These are phyloP conservation scores for Desmodus rotundus DNA, from an alignment of 2,113 vertebrate species.

Conservation along the genomic window DNA sequence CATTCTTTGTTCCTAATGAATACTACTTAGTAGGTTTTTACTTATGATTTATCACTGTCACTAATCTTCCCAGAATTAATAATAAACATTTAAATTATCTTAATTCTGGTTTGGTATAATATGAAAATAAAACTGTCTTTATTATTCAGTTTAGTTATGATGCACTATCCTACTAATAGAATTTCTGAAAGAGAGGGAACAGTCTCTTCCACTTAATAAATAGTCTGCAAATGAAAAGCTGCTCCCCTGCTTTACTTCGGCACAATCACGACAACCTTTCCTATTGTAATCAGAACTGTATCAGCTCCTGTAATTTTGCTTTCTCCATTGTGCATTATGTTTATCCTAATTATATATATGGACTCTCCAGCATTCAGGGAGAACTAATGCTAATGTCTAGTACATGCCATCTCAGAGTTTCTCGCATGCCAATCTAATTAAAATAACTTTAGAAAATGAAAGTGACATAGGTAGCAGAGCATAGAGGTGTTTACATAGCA, in stretches of 20 bases:
- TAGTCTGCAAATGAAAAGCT: background rate
- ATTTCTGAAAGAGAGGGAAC: conserved; percentile 22
- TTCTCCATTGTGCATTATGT: background rate
- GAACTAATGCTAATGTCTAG: conserved; percentile 15
- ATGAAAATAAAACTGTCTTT: conserved; percentile 35
- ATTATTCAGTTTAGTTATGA: conserved; percentile 3
- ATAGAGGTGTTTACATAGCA: conserved; percentile 69
- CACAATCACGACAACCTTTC: background rate
- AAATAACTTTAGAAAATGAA: conserved; percentile 69
- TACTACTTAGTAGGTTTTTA: conserved; percentile 51
- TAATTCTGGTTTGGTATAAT: conserved; percentile 51
- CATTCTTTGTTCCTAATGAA: conserved; percentile 49
- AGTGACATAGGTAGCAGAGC: conserved; percentile 70
- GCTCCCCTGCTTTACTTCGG: background rate
- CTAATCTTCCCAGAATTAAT: conserved; percentile 30
- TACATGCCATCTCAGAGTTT: conserved; percentile 51
- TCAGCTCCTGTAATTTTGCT: background rate
- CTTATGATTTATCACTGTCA: conserved; percentile 53
- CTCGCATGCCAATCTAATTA: conserved; percentile 70
- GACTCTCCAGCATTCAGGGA: conserved; percentile 34
- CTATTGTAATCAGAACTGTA: conserved; percentile 13
- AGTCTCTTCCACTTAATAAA: conserved; percentile 19
- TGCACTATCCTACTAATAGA: conserved; percentile 3
- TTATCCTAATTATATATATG: conserved; percentile 22
- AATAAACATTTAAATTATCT: conserved; percentile 56